phyloP scores from a whole-genome alignment of 2,888 invertebrate genomes.

The Torymus aiolomorphi region DNA sequence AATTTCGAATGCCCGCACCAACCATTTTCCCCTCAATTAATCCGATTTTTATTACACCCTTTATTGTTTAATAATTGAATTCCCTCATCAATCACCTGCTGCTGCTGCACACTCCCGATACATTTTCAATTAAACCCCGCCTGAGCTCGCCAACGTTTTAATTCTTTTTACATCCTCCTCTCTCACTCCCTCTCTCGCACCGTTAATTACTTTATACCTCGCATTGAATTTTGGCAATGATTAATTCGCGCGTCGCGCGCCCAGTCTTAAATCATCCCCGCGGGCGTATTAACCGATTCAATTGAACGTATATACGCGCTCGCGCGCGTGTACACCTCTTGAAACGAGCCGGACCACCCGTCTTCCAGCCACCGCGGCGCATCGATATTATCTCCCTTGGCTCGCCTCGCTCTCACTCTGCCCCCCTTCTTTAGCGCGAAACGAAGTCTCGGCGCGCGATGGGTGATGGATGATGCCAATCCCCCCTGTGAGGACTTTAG shows the following conservation, averaged over 20 bases:
- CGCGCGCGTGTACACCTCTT: not conserved
- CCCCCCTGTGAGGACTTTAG: not conserved
- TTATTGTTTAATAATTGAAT: too few relatives aligned
- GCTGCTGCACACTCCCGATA: too few relatives aligned
- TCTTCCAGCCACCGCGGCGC: slow-evolving; percentile 15
- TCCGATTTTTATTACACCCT: too few relatives aligned
- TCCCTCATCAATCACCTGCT: too few relatives aligned
- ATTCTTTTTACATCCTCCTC: too few relatives aligned
- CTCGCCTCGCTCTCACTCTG: not conserved
- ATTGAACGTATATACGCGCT: slow-evolving; percentile 13
- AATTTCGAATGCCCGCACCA: too few relatives aligned
- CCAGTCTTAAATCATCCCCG: slow-evolving; percentile 31
- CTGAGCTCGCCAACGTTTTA: too few relatives aligned
- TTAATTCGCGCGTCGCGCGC: slow-evolving; percentile 13
- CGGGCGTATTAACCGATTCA: slow-evolving; percentile 39
- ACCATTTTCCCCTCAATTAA: too few relatives aligned
- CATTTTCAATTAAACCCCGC: too few relatives aligned
- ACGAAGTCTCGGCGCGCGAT: slow-evolving; percentile 15
- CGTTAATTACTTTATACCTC: too few relatives aligned
- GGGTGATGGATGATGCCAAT: slow-evolving; percentile 42
- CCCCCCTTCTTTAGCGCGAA: slow-evolving; percentile 20
- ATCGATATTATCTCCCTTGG: slow-evolving; percentile 38
- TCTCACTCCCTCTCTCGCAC: too few relatives aligned
- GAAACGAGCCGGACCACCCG: slow-evolving; percentile 50
- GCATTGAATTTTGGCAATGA: not conserved